Evolutionary conservation across 2,113 vertebrate species (phyloP).

Genomic region (Ciconia stormi): DNA sequence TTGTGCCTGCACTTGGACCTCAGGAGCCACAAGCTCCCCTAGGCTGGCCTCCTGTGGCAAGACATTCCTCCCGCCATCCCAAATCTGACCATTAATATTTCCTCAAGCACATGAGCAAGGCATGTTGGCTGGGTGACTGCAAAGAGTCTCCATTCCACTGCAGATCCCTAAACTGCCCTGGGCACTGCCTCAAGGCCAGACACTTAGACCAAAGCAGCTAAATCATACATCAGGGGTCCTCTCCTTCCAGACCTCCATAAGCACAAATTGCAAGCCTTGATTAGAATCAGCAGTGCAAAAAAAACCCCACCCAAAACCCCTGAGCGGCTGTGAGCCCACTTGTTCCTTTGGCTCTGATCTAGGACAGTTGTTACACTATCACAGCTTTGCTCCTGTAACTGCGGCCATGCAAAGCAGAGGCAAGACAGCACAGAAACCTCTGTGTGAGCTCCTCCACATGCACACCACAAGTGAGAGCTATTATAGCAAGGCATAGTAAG

Average conservation of each 20-base stretch:
- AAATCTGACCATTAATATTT: not conserved
- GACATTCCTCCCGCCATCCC: not conserved
- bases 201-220: not conserved
- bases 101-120: not conserved
- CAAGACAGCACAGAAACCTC: not conserved
- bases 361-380: not conserved
- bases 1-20: not conserved
- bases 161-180: not conserved
- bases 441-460: not conserved
- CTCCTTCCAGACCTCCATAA: not conserved
- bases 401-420: fast-evolving
- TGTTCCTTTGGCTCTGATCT: not conserved
- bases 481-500: not conserved
- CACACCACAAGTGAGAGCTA: not conserved
- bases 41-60: not conserved
- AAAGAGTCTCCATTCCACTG: not conserved
- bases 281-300: not conserved
- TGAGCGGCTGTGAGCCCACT: not conserved
- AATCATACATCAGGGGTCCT: not conserved
- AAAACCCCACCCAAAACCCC: not conserved
- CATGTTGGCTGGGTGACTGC: not conserved
- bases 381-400: not conserved
- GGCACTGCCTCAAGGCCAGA: not conserved
- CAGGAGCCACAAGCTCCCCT: not conserved
- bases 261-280: not conserved